Percentiles rank a stretch among this genome's conserved stretches.
Conservation (phyloP, 2,797 vertebrate species). For the Poeciliopsis paucimaculata region DNA sequence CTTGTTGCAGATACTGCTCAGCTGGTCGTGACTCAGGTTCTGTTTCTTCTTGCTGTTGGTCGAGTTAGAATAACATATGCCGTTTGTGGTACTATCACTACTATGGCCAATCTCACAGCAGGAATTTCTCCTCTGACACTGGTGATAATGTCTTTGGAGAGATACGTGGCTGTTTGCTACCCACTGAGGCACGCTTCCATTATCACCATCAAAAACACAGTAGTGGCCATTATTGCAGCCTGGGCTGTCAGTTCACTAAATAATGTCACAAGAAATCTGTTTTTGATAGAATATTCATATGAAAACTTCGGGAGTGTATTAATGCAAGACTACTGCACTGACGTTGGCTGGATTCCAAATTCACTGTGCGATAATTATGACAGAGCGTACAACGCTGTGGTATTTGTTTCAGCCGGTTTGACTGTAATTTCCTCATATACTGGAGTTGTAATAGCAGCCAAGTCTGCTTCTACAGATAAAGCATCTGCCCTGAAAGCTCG, state of each 20-base stretch:
- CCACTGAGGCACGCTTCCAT: conserved; percentile 20
- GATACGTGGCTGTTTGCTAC: conserved; percentile 27
- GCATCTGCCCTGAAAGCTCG: conserved; percentile 39
- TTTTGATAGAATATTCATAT: conserved; percentile 7
- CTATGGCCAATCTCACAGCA: conserved; percentile 6
- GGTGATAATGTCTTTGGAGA: conserved; percentile 24
- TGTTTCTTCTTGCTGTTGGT: conserved; percentile 17
- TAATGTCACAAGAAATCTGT: neutral
- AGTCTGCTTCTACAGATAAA: conserved; percentile 48
- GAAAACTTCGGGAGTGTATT: conserved; percentile 14
- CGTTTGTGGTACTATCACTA: conserved; percentile 42
- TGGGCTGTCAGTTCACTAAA: conserved; percentile 13
- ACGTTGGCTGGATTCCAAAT: neutral
- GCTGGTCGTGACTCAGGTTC: conserved; percentile 24
- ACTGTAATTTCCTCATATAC: conserved; percentile 39
- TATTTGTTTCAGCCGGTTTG: conserved; percentile 33
- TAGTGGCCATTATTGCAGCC: neutral
- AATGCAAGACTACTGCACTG: conserved; percentile 32
- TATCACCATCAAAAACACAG: conserved; percentile 11
- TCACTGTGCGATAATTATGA: conserved; percentile 1
- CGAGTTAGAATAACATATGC: conserved; percentile 16
- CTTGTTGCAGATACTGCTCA: conserved; percentile 64
- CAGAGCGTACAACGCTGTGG: conserved; percentile 14
- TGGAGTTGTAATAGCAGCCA: conserved; percentile 53
- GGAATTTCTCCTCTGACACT: conserved; percentile 19